Conservation (phyloP, 1,140 invertebrate genomes). For the Apis laboriosa region DNA sequence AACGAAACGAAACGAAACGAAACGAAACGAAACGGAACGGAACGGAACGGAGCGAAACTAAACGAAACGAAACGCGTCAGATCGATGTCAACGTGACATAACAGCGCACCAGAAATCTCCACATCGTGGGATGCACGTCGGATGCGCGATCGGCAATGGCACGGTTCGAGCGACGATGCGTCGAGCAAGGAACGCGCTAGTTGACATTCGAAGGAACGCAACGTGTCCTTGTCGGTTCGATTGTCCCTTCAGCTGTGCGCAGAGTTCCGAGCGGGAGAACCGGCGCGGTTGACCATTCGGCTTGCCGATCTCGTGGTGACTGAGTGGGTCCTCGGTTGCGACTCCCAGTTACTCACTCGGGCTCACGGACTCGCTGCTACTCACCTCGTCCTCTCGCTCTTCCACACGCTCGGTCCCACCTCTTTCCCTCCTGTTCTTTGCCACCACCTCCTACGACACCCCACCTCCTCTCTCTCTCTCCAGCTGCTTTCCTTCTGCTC, state of each 20-base stretch:
- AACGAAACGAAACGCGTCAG: constrained; percentile 25
- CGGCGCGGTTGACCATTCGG: constrained; percentile 77
- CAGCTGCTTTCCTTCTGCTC: constrained; percentile 33
- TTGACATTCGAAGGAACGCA: constrained; percentile 54
- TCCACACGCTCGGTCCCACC: constrained; percentile 69
- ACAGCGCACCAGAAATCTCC: constrained; percentile 61
- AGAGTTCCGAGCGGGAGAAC: constrained; percentile 54
- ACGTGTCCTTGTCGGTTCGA: constrained; percentile 17
- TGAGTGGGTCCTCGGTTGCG: constrained; percentile 73
- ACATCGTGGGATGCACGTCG: constrained; percentile 46
- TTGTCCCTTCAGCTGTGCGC: constrained; percentile 29
- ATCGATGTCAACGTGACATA: constrained; percentile 60
- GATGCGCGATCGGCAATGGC: constrained; percentile 33
- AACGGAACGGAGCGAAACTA: not conserved
- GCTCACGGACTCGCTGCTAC: constrained; percentile 75
- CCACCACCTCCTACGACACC: constrained; percentile 40
- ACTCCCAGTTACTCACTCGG: constrained; percentile 78
- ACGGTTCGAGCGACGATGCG: constrained; percentile 17
- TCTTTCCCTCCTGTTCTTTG: constrained; percentile 44
- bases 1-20: not conserved
- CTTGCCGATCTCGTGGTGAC: constrained; percentile 80
- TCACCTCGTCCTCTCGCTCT: constrained; percentile 67
- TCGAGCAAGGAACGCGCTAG: constrained; percentile 4
- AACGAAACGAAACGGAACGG: not conserved
- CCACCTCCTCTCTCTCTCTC: constrained; percentile 32